A percentile compares a stretch with the other conserved stretches of the same genome.
Evolutionary conservation across 2,888 invertebrate genomes (phyloP).

Genomic region (Tenthredo amoena): DNA sequence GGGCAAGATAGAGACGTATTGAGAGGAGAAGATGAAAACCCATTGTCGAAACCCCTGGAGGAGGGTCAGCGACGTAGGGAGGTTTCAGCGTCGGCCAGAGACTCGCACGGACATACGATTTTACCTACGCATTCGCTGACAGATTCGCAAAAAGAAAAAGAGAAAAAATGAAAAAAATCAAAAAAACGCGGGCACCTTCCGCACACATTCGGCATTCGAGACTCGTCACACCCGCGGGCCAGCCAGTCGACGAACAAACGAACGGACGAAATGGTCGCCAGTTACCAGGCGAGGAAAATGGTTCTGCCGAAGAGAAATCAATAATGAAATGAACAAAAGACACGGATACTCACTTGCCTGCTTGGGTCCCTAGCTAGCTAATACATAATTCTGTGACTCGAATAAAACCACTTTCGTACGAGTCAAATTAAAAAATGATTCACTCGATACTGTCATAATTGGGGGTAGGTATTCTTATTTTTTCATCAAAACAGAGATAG

Average conservation of each 20-base stretch:
- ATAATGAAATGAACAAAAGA: conserved; percentile 51
- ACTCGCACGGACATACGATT: background rate
- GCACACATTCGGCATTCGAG: conserved; percentile 37
- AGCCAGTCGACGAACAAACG: conserved; percentile 26
- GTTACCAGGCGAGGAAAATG: conserved; percentile 47
- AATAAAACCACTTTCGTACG: background rate
- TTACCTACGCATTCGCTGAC: conserved; percentile 1
- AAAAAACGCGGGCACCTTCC: background rate
- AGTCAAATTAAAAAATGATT: background rate
- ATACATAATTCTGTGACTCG: background rate
- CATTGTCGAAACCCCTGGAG: conserved; percentile 64
- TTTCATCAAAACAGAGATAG: background rate
- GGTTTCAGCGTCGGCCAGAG: conserved; percentile 3
- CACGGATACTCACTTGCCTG: conserved; percentile 7
- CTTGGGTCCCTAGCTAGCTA: background rate
- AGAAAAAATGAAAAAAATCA: too few relatives aligned
- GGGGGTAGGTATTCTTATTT: background rate
- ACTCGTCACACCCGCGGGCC: conserved; percentile 36
- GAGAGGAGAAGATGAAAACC: conserved; percentile 70
- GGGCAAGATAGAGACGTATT: conserved; percentile 71
- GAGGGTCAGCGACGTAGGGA: conserved; percentile 30
- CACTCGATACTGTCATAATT: background rate
- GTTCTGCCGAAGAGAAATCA: conserved; percentile 28
- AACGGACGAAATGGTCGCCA: conserved; percentile 23
- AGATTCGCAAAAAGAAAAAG: background rate